phyloP scores from a whole-genome alignment of 2,888 invertebrate species.

The Oithona nana region DNA sequence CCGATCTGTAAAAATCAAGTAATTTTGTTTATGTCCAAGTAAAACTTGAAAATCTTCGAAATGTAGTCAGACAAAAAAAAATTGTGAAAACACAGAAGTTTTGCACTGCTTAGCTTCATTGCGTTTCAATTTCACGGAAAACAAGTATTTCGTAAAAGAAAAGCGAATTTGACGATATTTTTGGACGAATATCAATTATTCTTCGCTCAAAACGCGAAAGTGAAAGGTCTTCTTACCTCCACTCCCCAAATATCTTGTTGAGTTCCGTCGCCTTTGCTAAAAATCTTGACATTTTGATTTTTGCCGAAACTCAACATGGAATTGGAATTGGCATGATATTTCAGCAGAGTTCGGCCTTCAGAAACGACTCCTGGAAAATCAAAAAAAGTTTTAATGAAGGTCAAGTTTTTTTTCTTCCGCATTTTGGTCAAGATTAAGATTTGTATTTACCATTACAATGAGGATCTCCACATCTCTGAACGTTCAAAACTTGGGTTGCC shows the following conservation, averaged over 20 bases:
- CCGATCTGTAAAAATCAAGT: background rate
- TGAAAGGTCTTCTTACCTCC: slow-evolving; percentile 4
- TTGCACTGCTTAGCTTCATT: no score
- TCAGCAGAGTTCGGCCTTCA: background rate
- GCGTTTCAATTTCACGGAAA: no score
- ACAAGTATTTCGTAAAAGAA: no score
- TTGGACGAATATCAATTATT: no score
- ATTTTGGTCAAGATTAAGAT: background rate
- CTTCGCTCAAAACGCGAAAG: no score
- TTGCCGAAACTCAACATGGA: background rate
- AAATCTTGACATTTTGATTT: background rate
- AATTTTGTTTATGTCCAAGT: background rate
- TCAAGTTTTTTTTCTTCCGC: background rate
- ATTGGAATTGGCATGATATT: background rate
- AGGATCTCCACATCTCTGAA: background rate
- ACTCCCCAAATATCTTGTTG: background rate
- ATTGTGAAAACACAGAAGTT: no score
- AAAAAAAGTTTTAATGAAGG: background rate
- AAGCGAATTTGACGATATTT: no score
- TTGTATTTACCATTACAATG: background rate
- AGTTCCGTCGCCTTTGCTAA: background rate
- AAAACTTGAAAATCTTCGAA: background rate
- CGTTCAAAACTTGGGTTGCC: background rate
- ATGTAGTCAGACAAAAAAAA: no score
- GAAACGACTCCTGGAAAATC: background rate